phyloP scores from a whole-genome alignment of 2,888 invertebrate genomes.

The Campoplex nolae region DNA sequence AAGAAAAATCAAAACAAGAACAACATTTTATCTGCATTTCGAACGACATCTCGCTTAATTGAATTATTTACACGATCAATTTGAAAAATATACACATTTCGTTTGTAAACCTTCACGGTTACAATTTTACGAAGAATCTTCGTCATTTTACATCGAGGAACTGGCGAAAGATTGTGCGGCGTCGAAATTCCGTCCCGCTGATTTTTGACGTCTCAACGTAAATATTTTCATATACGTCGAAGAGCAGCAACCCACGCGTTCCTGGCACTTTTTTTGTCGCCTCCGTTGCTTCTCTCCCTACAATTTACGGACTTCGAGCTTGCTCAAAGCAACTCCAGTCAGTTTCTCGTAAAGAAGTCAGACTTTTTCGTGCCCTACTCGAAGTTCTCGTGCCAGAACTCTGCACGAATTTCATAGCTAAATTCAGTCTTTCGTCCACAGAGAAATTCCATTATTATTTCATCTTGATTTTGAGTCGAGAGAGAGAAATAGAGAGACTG shows the following conservation, averaged over 20 bases:
- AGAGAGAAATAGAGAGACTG: background rate
- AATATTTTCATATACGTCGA: background rate
- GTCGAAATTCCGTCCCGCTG: constrained; percentile 15
- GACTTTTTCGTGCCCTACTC: constrained; percentile 22
- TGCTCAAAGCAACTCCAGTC: constrained; percentile 12
- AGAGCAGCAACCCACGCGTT: constrained; percentile 13
- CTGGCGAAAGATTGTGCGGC: background rate
- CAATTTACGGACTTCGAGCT: constrained; percentile 1
- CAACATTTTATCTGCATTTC: background rate
- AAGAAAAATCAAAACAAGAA: constrained; percentile 9
- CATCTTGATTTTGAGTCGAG: constrained; percentile 19
- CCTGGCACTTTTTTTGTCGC: constrained; percentile 30
- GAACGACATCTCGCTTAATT: background rate
- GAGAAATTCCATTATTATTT: constrained; percentile 36
- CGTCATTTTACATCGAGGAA: background rate
- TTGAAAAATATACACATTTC: constrained; percentile 51
- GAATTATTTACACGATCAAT: constrained; percentile 39
- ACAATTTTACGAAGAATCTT: constrained; percentile 3
- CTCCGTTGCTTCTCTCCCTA: constrained; percentile 16
- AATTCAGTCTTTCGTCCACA: constrained; percentile 48
- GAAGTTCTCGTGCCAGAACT: constrained; percentile 18
- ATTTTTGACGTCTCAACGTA: background rate
- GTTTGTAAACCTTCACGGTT: constrained; percentile 26
- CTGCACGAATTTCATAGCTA: constrained; percentile 28
- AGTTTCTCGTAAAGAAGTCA: background rate